Base-by-base conservation (phyloP, 2,888 invertebrate genomes). In the Phaonia tiefii region DNA sequence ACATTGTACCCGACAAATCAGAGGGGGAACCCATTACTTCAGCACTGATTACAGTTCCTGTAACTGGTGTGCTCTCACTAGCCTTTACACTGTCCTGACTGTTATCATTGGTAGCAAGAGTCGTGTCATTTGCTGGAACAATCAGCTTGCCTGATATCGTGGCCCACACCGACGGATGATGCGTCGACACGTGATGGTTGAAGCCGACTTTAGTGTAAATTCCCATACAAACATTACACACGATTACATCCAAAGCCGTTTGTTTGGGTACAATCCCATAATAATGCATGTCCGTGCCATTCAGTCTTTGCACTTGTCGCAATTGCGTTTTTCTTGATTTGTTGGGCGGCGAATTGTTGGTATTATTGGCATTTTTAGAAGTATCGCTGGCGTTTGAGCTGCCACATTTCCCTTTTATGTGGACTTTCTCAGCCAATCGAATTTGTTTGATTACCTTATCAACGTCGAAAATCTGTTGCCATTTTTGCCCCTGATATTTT, bases 201-300 rank as follows among this genome's bases (percentile, higher is more conserved):
- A 95, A 93, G 66, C 95, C 96, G 89, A 95, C 94, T 85, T 95
- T 95, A 91, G 96, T 96, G 85, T 96, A 93, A 88, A 94, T 93
- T 84, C 94, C 93, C 84, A 94, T 94, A 90, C 96, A 96, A 89
- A 94, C 92, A 90, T 95, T 95, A 91, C 96, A 96, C 85, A 96
- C 93, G 79, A 95, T 95, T 80, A 95, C 93, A 88, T 94, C 94
- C 86, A 96, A 93, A 82, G 93, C 92, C 91, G 96, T 95, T 90
- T 94, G 93, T 86, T 95, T 95, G 25, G 96, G 96, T 86, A 95
- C 95, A 86, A 95, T 92, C 60, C 96, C 96, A 90, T 95, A 96
- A 75, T 95, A 92, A 85, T 93, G 93, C 93, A 95, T 95, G 89
- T 94, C 94, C 90, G 93, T 91, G 83, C 90, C 88, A 79, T 91